Conservation (phyloP, 2,888 invertebrate genomes). For the Hofmannophila pseudospretella region DNA sequence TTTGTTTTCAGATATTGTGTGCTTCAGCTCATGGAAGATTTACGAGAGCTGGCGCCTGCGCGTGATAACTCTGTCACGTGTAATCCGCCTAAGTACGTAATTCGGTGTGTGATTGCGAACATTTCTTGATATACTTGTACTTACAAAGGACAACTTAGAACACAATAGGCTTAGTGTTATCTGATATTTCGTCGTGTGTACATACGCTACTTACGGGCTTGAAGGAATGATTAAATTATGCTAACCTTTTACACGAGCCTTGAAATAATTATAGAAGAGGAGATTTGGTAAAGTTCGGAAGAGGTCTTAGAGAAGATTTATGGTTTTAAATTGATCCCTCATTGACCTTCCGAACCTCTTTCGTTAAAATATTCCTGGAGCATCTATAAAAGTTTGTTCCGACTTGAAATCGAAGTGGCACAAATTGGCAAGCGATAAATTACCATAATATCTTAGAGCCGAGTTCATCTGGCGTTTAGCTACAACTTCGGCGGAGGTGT, state of each 20-base stretch:
- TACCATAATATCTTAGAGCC: constrained; percentile 68
- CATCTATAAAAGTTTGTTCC: constrained; percentile 52
- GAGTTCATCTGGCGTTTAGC: constrained; percentile 75
- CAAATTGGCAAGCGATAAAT: constrained; percentile 72
- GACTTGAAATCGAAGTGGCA: constrained; percentile 57
- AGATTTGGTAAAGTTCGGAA: constrained; percentile 24
- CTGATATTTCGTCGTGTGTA: constrained; percentile 50
- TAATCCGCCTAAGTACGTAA: constrained; percentile 71
- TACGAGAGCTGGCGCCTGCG: constrained; percentile 68
- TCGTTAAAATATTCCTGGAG: constrained; percentile 41
- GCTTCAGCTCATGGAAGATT: constrained; percentile 67
- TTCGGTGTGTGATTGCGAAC: constrained; percentile 72
- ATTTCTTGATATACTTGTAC: constrained; percentile 46
- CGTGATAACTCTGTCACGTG: constrained; percentile 69
- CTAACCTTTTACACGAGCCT: constrained; percentile 25
- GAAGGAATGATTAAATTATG: constrained; percentile 35
- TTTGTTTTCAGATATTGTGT: constrained; percentile 74
- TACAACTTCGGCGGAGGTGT: constrained; percentile 55
- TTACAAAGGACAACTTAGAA: constrained; percentile 58
- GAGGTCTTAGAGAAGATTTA: constrained; percentile 27
- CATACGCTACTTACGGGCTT: constrained; percentile 41
- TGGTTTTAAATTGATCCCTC: constrained; percentile 42
- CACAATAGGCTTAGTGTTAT: constrained; percentile 68
- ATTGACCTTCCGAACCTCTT: constrained; percentile 35
- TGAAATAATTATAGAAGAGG: constrained; percentile 29